Conservation (phyloP, 2,113 vertebrate species). For the rabbit (Oryctolagus cuniculus) region DNA sequence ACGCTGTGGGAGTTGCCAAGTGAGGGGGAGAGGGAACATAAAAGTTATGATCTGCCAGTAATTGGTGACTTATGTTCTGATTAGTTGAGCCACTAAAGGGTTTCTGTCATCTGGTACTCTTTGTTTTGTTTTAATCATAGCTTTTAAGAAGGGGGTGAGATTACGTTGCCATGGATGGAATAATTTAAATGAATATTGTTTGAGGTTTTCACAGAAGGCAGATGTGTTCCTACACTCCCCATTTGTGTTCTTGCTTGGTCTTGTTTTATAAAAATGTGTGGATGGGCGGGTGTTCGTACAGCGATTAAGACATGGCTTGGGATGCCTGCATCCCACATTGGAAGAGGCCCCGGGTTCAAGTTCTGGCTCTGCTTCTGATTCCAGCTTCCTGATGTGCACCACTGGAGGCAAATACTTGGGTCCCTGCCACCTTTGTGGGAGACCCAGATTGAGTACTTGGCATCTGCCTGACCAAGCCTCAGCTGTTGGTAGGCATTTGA, state of each 20-base stretch:
- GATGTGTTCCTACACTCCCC: background rate
- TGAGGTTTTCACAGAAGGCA: slow-evolving; percentile 40
- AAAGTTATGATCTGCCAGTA: slow-evolving; percentile 67
- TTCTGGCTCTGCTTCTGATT: too few relatives aligned
- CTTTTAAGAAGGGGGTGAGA: slow-evolving; percentile 20
- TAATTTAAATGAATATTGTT: slow-evolving; percentile 59
- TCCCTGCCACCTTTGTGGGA: too few relatives aligned
- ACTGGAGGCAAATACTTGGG: too few relatives aligned
- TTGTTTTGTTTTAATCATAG: slow-evolving; percentile 66
- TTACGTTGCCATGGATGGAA: slow-evolving; percentile 48
- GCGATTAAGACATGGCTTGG: too few relatives aligned
- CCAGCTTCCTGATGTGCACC: too few relatives aligned
- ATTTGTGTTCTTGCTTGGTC: background rate
- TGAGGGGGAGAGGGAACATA: slow-evolving; percentile 44
- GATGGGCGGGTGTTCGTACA: too few relatives aligned
- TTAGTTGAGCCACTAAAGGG: slow-evolving; percentile 59
- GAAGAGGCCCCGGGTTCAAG: too few relatives aligned
- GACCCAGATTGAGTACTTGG: too few relatives aligned
- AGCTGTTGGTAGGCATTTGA: too few relatives aligned
- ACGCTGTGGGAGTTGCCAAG: slow-evolving; percentile 52
- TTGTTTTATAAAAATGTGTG: background rate
- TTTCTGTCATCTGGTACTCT: slow-evolving; percentile 65
- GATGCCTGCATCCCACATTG: too few relatives aligned
- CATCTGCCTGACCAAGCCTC: too few relatives aligned
- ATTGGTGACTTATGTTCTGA: slow-evolving; percentile 74